Conservation (phyloP, 2,113 vertebrate species). For the Etia nguti region DNA sequence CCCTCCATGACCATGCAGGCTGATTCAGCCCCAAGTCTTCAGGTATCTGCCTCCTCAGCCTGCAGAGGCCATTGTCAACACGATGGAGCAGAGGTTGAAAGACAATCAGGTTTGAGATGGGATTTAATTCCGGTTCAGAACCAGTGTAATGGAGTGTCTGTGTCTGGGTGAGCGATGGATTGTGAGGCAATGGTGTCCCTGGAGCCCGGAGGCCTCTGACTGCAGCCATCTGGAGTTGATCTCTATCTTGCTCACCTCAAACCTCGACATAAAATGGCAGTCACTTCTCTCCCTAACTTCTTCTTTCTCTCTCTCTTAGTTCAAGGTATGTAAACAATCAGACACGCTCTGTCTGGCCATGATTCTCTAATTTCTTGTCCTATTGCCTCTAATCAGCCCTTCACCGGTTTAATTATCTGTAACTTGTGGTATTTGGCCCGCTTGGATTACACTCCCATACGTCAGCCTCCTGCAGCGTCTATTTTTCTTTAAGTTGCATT, state of each 20-base stretch:
- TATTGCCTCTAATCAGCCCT: slow-evolving; percentile 59
- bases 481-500: slow-evolving; percentile 41
- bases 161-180: slow-evolving; percentile 49
- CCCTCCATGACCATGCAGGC: neutral
- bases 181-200: slow-evolving; percentile 31
- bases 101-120: slow-evolving; percentile 52
- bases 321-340: slow-evolving; percentile 67
- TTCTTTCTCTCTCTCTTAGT: slow-evolving; percentile 9
- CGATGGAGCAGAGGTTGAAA: slow-evolving; percentile 37
- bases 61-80: slow-evolving; percentile 40
- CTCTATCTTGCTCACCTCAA: slow-evolving; percentile 58
- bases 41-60: slow-evolving; percentile 2
- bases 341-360: slow-evolving; percentile 56
- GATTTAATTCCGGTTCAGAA: slow-evolving; percentile 61
- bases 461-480: slow-evolving; percentile 6
- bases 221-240: slow-evolving; percentile 66
- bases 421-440: slow-evolving; percentile 51
- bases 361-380: slow-evolving; percentile 65
- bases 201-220: slow-evolving; percentile 44
- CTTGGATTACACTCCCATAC: slow-evolving; percentile 37
- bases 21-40: neutral
- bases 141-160: slow-evolving; percentile 55
- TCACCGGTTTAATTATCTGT: slow-evolving; percentile 61
- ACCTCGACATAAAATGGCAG: slow-evolving; percentile 51
- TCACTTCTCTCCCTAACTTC: slow-evolving; percentile 24